Percentiles rank a stretch among this genome's conserved stretches.
Conservation (phyloP, 2,797 vertebrate species). For the Coccyzus lansbergi region DNA sequence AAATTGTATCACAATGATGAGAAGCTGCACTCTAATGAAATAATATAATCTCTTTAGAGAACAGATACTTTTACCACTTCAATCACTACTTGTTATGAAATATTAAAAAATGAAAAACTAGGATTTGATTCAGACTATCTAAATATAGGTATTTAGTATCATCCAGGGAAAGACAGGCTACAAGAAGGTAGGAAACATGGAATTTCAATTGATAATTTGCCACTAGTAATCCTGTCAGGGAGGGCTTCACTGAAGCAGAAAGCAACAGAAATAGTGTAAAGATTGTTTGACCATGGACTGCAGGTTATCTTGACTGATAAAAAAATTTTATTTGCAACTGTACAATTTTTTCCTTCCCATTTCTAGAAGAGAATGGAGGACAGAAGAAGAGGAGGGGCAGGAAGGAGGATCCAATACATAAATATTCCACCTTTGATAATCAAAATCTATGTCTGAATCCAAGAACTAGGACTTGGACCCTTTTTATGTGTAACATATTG, state of each 20-base stretch:
- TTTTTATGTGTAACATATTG: not conserved
- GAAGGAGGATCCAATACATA: not conserved
- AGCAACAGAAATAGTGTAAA: not conserved
- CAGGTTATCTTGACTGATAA: not conserved
- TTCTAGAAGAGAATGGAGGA: not conserved
- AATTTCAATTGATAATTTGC: not conserved
- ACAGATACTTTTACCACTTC: not conserved
- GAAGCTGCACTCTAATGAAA: not conserved
- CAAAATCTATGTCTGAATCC: not conserved
- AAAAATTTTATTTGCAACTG: not conserved
- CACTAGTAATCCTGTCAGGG: not conserved
- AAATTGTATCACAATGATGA: not conserved
- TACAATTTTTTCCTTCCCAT: too few species aligned
- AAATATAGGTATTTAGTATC: not conserved
- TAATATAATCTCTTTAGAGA: not conserved
- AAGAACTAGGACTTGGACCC: not conserved
- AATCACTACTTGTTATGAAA: not conserved
- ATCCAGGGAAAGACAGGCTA: not conserved
- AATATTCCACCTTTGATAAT: not conserved
- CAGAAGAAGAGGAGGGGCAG: rapidly evolving
- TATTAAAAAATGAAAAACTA: not conserved
- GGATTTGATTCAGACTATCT: not conserved
- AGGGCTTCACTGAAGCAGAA: not conserved
- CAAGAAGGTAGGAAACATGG: not conserved
- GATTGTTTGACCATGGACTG: not conserved